phyloP scores from a whole-genome alignment of 2,113 vertebrate species.

The Toxostoma redivivum region DNA sequence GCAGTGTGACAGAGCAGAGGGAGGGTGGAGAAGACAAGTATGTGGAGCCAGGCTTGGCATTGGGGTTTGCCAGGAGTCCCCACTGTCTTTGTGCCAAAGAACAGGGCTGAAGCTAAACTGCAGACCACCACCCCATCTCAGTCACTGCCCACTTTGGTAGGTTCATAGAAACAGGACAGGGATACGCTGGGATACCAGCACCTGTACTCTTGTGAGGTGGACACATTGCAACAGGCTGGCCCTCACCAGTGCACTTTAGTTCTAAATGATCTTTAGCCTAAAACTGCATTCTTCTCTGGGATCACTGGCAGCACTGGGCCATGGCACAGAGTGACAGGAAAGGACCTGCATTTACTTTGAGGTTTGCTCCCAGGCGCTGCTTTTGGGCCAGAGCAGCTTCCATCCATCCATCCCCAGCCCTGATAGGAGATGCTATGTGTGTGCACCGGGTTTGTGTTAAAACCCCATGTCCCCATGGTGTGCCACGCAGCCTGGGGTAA shows the following conservation, averaged over 20 bases:
- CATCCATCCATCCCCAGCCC: neutral
- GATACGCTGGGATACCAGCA: rapidly evolving
- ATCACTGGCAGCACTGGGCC: neutral
- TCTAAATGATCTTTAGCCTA: neutral
- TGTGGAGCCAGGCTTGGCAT: neutral
- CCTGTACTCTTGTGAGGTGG: neutral
- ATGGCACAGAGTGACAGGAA: neutral
- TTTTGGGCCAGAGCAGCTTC: neutral
- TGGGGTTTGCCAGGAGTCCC: neutral
- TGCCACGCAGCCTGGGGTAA: neutral
- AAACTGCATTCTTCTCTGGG: neutral
- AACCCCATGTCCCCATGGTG: rapidly evolving
- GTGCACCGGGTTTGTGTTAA: neutral
- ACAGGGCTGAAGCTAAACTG: neutral
- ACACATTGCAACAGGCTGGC: neutral
- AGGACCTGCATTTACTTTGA: neutral
- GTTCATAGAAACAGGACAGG: neutral
- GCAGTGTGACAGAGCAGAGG: neutral
- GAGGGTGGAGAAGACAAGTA: neutral
- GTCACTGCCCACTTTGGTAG: neutral
- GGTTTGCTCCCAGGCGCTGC: neutral
- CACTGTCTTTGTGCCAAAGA: neutral
- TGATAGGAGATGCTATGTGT: neutral
- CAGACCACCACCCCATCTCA: neutral
- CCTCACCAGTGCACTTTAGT: neutral